A percentile compares a stretch with the other conserved stretches of the same genome.
Conservation (phyloP, 2,888 invertebrate genomes). For the Eupeodes latifasciatus region DNA sequence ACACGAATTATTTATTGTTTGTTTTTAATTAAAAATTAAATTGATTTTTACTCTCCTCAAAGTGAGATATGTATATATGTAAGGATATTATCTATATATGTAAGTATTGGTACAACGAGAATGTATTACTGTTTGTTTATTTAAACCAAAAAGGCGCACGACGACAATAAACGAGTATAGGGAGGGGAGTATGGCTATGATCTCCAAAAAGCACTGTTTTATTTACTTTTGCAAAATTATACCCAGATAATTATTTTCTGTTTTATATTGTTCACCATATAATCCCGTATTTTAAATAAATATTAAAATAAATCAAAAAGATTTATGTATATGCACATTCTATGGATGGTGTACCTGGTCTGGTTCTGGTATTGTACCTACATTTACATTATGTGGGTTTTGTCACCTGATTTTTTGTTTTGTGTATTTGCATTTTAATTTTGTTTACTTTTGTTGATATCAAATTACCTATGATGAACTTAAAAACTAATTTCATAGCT, state of each 20-base stretch:
- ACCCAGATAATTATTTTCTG: conserved; percentile 41
- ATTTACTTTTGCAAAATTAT: conserved; percentile 54
- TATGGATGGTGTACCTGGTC: too few relatives aligned
- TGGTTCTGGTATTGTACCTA: too few relatives aligned
- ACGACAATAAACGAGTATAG: not conserved
- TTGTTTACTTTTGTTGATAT: not conserved
- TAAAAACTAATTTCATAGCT: conserved; percentile 48
- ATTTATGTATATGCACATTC: conserved; percentile 38
- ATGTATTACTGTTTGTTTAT: conserved; percentile 43
- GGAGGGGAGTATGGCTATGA: conserved; percentile 26
- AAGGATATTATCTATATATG: not conserved
- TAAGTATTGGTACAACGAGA: not conserved
- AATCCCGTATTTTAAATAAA: conserved; percentile 68
- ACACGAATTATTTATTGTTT: conserved; percentile 77
- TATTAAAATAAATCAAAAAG: conserved; percentile 61
- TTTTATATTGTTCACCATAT: conserved; percentile 53
- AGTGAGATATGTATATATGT: conserved; percentile 6
- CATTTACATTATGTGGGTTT: conserved; percentile 14
- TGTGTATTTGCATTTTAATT: not conserved
- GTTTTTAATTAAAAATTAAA: conserved; percentile 77
- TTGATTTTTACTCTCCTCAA: conserved; percentile 70
- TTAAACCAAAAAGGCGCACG: conserved; percentile 48
- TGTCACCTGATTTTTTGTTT: conserved; percentile 51
- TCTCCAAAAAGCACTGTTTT: conserved; percentile 50
- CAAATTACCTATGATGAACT: conserved; percentile 43